Base-by-base conservation (phyloP, 2,113 vertebrate genomes). In the Anser cygnoides region DNA sequence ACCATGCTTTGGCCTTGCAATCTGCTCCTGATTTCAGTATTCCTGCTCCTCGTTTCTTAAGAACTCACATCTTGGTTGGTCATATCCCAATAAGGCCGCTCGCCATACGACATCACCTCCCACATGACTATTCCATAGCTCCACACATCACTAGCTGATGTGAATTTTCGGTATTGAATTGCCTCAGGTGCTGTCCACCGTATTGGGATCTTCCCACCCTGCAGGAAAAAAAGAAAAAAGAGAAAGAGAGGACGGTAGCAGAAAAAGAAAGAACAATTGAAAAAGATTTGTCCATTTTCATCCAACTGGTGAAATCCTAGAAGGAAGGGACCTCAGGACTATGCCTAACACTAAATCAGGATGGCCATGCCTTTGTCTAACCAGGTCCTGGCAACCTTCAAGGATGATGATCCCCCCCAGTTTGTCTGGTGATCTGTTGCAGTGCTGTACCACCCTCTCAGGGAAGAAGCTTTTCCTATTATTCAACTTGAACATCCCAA, bases 61-160 rank as follows among this genome's bases (percentile, higher is more conserved):
- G 68, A 43, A 98, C 98, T 98, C 94, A 98, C 98, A 2, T 98
- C 98, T 82, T 98, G 98, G 84, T 98, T 98, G 96, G 98, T 98
- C 98, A 98, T 98, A 74, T 98, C 98, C 98, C 98, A 98, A 97
- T 98, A 98, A 33, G 98, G 98, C 61, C 98, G 77, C 80, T 98
- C 98, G n/a, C 98, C 98, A 0, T 98, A 98, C 3, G 98, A 98
- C 98, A 98, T 98, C 94, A 98, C 98, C 76, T 98, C 98, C 98
- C 98, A 98, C 98, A 98, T 98, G 91, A 98, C 98, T 0, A 98
- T 98, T 0, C 98, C 98, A 0, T 98, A 98, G 95, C 98, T 98
- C 98, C 98, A 98, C 39, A 98, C 98, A 0, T 98, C 98, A 0
- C 98, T 98, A 96, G 98, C 98, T 0, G 98, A 98, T 22, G 98